Conservation (phyloP, 2,888 invertebrate species). For the Agonopterix arenella region DNA sequence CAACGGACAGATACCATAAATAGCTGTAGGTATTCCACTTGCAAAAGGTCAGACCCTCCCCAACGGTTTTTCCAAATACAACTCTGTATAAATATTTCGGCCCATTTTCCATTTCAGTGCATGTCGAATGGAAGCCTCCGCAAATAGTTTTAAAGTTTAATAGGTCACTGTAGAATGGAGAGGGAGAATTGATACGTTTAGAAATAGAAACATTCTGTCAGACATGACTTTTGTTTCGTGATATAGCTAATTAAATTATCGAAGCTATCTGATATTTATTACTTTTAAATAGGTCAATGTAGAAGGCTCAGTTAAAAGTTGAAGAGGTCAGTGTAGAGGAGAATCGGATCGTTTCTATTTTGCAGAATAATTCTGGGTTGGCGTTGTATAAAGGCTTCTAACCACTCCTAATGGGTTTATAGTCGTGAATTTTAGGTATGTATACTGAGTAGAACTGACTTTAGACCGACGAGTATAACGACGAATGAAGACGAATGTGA, state of each 20-base stretch:
- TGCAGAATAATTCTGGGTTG: no score
- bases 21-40: conserved; percentile 10
- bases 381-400: no score
- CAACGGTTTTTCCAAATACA: conserved; percentile 13
- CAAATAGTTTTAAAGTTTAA: conserved; percentile 31
- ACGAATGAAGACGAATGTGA: no score
- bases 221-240: conserved; percentile 9
- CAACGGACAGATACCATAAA: conserved; percentile 10
- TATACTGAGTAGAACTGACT: no score
- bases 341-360: no score
- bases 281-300: no score
- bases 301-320: no score
- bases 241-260: background rate
- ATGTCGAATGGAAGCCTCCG: conserved; percentile 10
- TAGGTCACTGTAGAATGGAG: conserved; percentile 31
- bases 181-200: conserved; percentile 10
- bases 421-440: no score
- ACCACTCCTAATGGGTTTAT: no score
- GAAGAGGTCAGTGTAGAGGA: no score
- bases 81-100: conserved; percentile 12
- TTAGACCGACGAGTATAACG: no score
- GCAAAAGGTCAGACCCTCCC: conserved; percentile 15
- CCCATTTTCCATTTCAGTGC: conserved; percentile 10
- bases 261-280: no score
- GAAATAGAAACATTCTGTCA: conserved; percentile 11